These are phyloP conservation scores for Eidolon dupreanum DNA, from an alignment of 2,797 vertebrate species.

Conservation along the genomic window DNA sequence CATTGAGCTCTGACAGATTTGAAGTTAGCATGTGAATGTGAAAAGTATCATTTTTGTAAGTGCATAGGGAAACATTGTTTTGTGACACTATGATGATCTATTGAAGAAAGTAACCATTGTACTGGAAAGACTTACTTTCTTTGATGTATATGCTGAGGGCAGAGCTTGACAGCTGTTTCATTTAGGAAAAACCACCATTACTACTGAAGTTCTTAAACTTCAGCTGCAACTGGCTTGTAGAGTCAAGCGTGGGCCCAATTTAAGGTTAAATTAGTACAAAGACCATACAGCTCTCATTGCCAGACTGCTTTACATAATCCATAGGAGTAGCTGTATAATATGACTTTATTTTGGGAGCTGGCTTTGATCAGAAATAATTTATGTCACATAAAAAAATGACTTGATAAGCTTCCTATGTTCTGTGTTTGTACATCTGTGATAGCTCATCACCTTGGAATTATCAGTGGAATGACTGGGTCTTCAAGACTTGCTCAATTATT, in stretches of 20 bases:
- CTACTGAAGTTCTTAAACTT: constrained; percentile 58
- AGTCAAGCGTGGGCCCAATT: constrained; percentile 43
- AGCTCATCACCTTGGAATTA: constrained; percentile 38
- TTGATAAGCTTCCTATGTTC: constrained; percentile 41
- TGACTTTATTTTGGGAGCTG: constrained; percentile 8
- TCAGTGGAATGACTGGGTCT: constrained; percentile 32
- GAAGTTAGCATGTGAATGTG: constrained; percentile 43
- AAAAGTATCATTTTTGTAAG: constrained; percentile 55
- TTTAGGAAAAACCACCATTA: constrained; percentile 49
- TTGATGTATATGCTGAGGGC: constrained; percentile 33
- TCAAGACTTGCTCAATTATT: constrained; percentile 53
- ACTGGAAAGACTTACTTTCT: constrained; percentile 33
- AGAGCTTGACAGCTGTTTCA: constrained; percentile 52
- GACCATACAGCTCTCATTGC: not conserved
- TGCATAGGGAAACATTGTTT: constrained; percentile 60
- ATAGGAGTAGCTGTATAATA: not conserved
- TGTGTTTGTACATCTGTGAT: not conserved
- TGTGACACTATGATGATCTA: constrained; percentile 1
- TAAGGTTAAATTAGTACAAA: constrained; percentile 1
- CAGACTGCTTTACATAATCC: constrained; percentile 26
- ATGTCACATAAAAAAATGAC: constrained; percentile 50
- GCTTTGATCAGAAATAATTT: constrained; percentile 73
- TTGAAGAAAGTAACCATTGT: constrained; percentile 5
- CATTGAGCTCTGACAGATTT: constrained; percentile 52
- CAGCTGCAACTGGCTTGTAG: constrained; percentile 24